Percentiles rank a stretch among this genome's conserved stretches.
phyloP scores from a whole-genome alignment of 2,888 invertebrate species.

The Seira musarum region DNA sequence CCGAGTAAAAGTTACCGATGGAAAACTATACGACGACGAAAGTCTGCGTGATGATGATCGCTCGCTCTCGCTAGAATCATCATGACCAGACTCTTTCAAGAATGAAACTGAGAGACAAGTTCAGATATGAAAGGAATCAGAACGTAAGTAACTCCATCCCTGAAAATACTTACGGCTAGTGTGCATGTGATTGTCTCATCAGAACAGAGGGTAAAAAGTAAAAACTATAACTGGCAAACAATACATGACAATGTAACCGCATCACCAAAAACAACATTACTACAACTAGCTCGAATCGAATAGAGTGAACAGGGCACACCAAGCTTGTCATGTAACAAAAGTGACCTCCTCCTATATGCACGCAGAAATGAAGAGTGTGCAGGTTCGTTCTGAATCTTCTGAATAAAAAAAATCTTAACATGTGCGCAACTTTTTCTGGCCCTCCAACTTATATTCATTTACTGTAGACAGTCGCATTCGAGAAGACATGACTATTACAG shows the following conservation, averaged over 20 bases:
- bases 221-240: constrained; percentile 12
- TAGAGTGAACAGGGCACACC: constrained; percentile 1
- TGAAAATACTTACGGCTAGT: neutral
- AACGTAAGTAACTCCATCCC: neutral
- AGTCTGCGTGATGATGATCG: neutral
- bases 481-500: neutral
- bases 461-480: neutral
- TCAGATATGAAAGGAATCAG: neutral
- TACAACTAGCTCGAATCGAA: neutral
- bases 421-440: neutral
- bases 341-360: constrained; percentile 1
- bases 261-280: neutral
- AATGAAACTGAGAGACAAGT: constrained; percentile 12
- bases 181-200: constrained; percentile 1
- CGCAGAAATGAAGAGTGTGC: too few relatives aligned
- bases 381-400: neutral
- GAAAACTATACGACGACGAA: neutral
- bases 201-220: neutral
- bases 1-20: constrained; percentile 36
- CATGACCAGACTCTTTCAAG: neutral
- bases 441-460: neutral
- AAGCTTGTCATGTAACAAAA: constrained; percentile 4
- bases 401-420: neutral
- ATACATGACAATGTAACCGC: constrained; percentile 9
- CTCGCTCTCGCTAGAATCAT: neutral